Evolutionary conservation across 2,113 vertebrate species (phyloP).

Genomic region (Macaca mulatta): DNA sequence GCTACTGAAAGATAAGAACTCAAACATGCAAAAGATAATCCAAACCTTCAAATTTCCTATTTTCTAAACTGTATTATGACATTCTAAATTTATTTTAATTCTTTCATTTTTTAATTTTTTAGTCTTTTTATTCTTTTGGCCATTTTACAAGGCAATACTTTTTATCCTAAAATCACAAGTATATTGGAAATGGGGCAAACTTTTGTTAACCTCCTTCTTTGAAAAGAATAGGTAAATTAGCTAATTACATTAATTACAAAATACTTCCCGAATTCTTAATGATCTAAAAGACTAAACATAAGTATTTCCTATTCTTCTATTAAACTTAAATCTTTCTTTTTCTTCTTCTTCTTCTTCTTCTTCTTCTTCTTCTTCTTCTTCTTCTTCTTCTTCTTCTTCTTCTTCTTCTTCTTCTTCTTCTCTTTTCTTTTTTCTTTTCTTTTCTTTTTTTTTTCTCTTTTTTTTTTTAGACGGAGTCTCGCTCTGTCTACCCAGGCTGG

Average conservation of each 20-base stretch:
- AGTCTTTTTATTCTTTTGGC: not conserved
- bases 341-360: not conserved
- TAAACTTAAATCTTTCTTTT: not conserved
- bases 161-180: not conserved
- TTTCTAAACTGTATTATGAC: not conserved
- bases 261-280: not conserved
- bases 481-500: too few species aligned
- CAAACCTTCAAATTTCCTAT: not conserved
- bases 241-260: not conserved
- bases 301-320: not conserved
- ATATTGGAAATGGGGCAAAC: not conserved
- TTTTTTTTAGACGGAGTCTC: too few species aligned
- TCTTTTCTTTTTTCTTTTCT: not conserved
- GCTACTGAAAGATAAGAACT: not conserved
- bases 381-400: not conserved
- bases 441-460: not conserved
- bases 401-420: not conserved
- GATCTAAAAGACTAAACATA: not conserved
- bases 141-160: not conserved
- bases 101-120: not conserved
- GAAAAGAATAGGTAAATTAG: not conserved
- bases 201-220: not conserved
- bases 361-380: too few species aligned
- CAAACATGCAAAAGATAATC: not conserved
- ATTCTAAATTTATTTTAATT: not conserved